A percentile compares a stretch with the other conserved stretches of the same genome.
Evolutionary conservation across 2,113 vertebrate genomes (phyloP).

Genomic region (Psephotus haematonotus): DNA sequence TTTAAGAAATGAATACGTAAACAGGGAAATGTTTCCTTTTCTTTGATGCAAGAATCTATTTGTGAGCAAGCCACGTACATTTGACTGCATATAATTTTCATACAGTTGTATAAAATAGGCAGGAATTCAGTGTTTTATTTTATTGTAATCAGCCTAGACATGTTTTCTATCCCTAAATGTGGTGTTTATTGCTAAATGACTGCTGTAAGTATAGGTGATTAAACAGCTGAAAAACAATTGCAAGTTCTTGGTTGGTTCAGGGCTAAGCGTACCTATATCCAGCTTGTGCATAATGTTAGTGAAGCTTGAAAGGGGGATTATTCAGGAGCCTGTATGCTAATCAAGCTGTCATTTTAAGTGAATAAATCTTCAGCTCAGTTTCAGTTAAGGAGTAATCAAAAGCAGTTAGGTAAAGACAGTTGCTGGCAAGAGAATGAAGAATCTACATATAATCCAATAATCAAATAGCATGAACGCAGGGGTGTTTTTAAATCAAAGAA

Average conservation of each 20-base stretch:
- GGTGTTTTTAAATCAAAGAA: not conserved
- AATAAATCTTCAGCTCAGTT: not conserved
- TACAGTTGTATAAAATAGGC: not conserved
- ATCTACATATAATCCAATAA: not conserved
- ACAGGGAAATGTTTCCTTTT: not conserved
- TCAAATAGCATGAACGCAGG: not conserved
- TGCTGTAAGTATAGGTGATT: not conserved
- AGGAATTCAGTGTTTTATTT: not conserved
- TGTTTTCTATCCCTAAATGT: not conserved
- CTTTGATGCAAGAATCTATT: not conserved
- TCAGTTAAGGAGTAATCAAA: not conserved
- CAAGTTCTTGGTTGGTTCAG: not conserved
- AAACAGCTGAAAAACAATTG: not conserved
- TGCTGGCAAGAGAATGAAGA: not conserved
- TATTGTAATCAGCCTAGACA: not conserved
- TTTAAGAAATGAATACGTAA: not conserved
- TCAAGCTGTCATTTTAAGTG: not conserved
- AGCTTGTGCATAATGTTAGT: not conserved
- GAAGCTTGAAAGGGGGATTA: not conserved
- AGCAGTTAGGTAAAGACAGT: not conserved
- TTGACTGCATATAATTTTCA: not conserved
- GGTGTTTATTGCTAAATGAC: not conserved
- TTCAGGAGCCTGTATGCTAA: not conserved
- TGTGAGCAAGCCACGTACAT: not conserved
- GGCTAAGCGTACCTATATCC: not conserved